phyloP scores from a whole-genome alignment of 2,888 invertebrate genomes.

The Rhodophaea formosa region DNA sequence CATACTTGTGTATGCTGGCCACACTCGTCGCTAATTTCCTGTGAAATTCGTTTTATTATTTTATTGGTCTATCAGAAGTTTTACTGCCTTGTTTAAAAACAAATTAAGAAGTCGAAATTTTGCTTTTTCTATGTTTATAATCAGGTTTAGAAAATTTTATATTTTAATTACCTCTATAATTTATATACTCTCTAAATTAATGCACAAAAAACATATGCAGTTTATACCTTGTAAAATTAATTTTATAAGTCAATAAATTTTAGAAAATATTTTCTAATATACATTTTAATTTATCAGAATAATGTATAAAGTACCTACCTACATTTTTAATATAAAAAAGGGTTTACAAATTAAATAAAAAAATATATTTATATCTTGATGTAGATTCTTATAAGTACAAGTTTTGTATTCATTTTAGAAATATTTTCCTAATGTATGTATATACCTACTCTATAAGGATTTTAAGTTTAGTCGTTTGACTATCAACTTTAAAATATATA shows the following conservation, averaged over 20 bases:
- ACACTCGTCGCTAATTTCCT: conserved; percentile 87
- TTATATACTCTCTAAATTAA: background rate
- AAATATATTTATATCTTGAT: too few species aligned
- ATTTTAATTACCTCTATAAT: background rate
- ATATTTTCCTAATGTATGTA: too few species aligned
- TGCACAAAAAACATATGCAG: background rate
- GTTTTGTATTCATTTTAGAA: too few species aligned
- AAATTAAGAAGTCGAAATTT: background rate
- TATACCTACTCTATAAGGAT: too few species aligned
- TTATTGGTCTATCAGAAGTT: conserved; percentile 1
- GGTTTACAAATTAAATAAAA: too few species aligned
- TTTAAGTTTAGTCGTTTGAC: too few species aligned
- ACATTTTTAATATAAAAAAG: too few species aligned
- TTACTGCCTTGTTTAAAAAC: conserved; percentile 15
- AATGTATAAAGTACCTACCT: background rate
- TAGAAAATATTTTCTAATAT: background rate
- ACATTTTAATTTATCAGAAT: background rate
- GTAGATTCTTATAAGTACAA: too few species aligned
- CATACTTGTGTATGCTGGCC: conserved; percentile 83
- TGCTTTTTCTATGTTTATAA: conserved; percentile 3
- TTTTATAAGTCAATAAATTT: background rate
- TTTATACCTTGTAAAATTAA: background rate
- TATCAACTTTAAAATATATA: too few species aligned
- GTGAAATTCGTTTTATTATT: conserved; percentile 26
- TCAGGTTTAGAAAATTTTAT: background rate